Conservation (phyloP, 2,113 vertebrate genomes). For the Menidia beryllina region DNA sequence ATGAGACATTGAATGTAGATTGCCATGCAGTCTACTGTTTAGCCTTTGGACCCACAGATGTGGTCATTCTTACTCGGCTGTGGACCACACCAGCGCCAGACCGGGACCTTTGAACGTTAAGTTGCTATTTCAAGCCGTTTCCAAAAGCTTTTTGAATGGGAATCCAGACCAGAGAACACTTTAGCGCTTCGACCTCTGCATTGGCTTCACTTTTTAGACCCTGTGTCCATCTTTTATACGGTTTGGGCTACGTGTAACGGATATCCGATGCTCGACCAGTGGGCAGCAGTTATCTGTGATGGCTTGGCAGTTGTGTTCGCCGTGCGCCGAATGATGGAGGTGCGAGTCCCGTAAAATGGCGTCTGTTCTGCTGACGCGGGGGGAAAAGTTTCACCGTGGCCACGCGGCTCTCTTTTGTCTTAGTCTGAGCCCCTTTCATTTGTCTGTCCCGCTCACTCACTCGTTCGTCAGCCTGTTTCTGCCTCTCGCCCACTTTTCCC, state of each 20-base stretch:
- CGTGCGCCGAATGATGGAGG: neutral
- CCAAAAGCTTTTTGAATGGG: neutral
- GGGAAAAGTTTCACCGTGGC: conserved; percentile 3
- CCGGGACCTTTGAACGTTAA: too few species aligned
- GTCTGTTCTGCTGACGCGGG: conserved; percentile 3
- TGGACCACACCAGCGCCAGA: too few species aligned
- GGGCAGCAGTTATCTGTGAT: conserved; percentile 2
- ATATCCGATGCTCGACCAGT: conserved; percentile 10
- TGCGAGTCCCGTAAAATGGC: conserved; percentile 7
- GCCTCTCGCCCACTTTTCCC: conserved; percentile 19
- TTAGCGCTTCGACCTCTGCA: neutral
- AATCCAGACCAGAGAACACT: neutral
- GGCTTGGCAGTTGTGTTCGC: neutral
- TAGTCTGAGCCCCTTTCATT: conserved; percentile 19
- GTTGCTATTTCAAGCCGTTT: neutral
- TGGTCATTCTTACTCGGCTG: too few species aligned
- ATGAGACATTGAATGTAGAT: too few species aligned
- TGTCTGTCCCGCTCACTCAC: conserved; percentile 18
- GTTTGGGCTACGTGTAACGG: neutral
- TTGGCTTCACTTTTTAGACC: neutral
- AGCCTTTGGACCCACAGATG: too few species aligned
- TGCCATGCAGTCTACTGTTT: too few species aligned
- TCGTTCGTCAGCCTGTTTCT: conserved; percentile 24
- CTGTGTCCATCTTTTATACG: neutral
- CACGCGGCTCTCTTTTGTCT: neutral